phyloP scores from a whole-genome alignment of 2,888 invertebrate genomes.

The Griposia aprilina region DNA sequence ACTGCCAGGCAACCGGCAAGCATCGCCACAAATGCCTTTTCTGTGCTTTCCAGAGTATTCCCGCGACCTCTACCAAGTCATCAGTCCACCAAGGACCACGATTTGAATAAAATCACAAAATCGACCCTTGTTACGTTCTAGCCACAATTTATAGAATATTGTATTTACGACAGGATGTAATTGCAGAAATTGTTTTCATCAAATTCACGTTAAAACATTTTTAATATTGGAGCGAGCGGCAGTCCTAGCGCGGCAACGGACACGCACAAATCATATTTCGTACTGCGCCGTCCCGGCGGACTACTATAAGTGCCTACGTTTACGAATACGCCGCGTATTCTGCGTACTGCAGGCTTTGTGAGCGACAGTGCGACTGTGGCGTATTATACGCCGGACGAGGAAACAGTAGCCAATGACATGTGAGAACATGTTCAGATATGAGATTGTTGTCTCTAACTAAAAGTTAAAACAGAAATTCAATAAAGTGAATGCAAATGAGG shows the following conservation, averaged over 20 bases:
- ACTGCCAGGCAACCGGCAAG: not conserved
- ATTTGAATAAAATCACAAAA: not conserved
- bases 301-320: slow-evolving; percentile 36
- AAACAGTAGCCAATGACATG: slow-evolving; percentile 6
- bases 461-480: not conserved
- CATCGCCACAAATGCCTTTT: not conserved
- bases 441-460: not conserved
- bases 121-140: not conserved
- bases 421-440: slow-evolving; percentile 8
- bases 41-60: not conserved
- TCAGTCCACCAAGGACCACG: not conserved
- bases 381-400: slow-evolving; percentile 10
- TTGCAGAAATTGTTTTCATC: not conserved
- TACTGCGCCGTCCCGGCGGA: slow-evolving; percentile 49
- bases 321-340: slow-evolving; percentile 23
- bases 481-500: not conserved
- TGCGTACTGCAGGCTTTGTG: slow-evolving; percentile 12
- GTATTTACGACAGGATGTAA: not conserved
- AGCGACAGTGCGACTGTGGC: slow-evolving; percentile 1
- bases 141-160: not conserved
- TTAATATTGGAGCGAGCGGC: not conserved
- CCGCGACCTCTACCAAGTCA: not conserved
- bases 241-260: slow-evolving; percentile 32
- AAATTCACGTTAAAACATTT: not conserved
- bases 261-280: slow-evolving; percentile 68